Evolutionary conservation across 2,888 invertebrate species (phyloP), one percentile per base, ranked within the genome.

Genomic region (Orthosia gothica): DNA sequence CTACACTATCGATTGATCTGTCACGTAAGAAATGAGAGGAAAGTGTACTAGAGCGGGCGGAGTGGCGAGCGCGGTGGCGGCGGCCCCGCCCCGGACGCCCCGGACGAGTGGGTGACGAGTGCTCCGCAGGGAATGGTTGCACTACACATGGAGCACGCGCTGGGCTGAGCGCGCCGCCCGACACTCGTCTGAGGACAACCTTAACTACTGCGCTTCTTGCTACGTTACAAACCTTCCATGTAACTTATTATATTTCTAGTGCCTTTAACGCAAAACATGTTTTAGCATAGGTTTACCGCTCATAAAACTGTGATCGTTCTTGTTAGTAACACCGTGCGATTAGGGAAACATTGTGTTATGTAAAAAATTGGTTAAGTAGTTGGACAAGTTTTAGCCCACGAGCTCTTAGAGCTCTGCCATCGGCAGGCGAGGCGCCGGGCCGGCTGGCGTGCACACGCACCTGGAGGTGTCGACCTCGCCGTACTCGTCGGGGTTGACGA

Each of bases 381-480:
- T 15, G 13, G 23, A 4, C 12, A 18, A 23, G 50, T 20, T 26
- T 18, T 45, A 23, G 52, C 40, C 20, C 18, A 20, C 12, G 18
- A 59, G 68, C 23, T n/a, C 49, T 32, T 32, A 32, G 32, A 32
- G 61, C 64, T 63, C 54, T 40, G 40, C 40, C 9, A 65, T 64
- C 16, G n/a, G 20, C 63, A 16, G 7, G 18, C 18, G 50, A 18
- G 16, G 52, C 52, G 32, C 59, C 13, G 59, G 32, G 32, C n/a
- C n/a, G 59, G n/a, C 59, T 32, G 59, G 55, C 23, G 40, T n/a
- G 32, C 58, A 13, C 13, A 61, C 97, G 96, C 97, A 98, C 98
- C 98, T 96, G 91, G 96, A 97, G 71, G 98, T 98, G 96, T 99
- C 99, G 83, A 99, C 99, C 94, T 98, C 98, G 81, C 99, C 99